These are phyloP conservation scores for Cosmopolites sordidus DNA, from an alignment of 2,888 invertebrate species.

Conservation along the genomic window DNA sequence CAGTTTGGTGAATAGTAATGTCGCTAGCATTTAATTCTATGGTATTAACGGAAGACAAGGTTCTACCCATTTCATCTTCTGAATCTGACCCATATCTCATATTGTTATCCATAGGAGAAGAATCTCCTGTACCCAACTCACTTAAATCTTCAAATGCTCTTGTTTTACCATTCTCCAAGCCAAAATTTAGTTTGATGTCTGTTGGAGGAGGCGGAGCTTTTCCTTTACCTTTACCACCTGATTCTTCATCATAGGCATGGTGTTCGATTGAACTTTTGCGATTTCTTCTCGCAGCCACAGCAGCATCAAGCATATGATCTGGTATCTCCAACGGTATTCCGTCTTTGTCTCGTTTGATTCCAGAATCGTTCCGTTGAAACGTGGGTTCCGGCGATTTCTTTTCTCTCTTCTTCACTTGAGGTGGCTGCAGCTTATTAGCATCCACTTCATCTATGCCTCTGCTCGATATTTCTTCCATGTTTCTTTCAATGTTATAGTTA, in stretches of 20 bases:
- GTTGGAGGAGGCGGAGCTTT: conserved; percentile 66
- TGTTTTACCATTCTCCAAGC: conserved; percentile 8
- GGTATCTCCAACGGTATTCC: conserved; percentile 68
- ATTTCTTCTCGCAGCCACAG: conserved; percentile 64
- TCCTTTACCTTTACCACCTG: conserved; percentile 60
- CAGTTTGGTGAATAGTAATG: conserved; percentile 69
- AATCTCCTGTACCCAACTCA: conserved; percentile 9
- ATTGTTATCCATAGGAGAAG: conserved; percentile 1
- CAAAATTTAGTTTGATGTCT: conserved; percentile 23
- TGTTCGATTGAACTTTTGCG: conserved; percentile 53
- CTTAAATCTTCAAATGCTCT: conserved; percentile 21
- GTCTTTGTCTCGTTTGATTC: conserved; percentile 57
- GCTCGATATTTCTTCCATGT: conserved; percentile 22
- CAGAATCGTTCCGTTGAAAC: conserved; percentile 52
- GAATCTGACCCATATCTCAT: conserved; percentile 31
- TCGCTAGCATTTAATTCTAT: conserved; percentile 72
- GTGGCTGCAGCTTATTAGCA: conserved; percentile 46
- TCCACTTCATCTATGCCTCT: conserved; percentile 52
- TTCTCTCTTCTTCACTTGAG: conserved; percentile 52
- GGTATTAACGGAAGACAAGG: conserved; percentile 54
- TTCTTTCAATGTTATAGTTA: conserved; percentile 44
- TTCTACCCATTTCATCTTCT: conserved; percentile 54
- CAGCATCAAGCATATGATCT: conserved; percentile 67
- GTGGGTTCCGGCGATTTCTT: conserved; percentile 43
- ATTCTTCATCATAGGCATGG: conserved; percentile 46